Evolutionary conservation across 1,140 invertebrate species (phyloP).

Genomic region (Branchinecta lindahli): DNA sequence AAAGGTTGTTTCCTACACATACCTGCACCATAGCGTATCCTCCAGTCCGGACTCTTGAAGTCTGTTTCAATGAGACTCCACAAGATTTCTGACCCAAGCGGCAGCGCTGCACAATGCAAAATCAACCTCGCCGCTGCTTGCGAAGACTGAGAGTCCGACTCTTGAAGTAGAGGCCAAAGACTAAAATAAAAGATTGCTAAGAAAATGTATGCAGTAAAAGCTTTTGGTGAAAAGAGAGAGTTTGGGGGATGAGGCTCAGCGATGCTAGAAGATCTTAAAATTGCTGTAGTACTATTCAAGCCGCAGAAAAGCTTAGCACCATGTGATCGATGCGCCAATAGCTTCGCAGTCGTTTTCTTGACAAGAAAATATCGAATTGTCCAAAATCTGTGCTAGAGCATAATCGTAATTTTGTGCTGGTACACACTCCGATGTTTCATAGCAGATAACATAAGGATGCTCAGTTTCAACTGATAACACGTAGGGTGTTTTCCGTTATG

Average conservation of each 20-base stretch:
- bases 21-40: slow-evolving; percentile 73
- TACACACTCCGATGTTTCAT: too few relatives aligned
- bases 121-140: slow-evolving; percentile 80
- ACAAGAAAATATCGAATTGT: too few relatives aligned
- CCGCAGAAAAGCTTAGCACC: too few relatives aligned
- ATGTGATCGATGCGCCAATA: too few relatives aligned
- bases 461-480: too few relatives aligned
- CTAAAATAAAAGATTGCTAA: slow-evolving; percentile 36
- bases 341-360: too few relatives aligned
- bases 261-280: slow-evolving; percentile 15
- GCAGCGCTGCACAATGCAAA: slow-evolving; percentile 82
- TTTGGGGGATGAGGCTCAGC: slow-evolving; percentile 1
- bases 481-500: too few relatives aligned
- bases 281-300: too few relatives aligned
- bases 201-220: slow-evolving; percentile 6
- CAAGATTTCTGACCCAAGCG: slow-evolving; percentile 80
- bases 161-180: slow-evolving; percentile 67
- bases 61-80: slow-evolving; percentile 85
- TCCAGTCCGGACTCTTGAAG: slow-evolving; percentile 80
- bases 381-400: too few relatives aligned
- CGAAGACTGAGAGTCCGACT: slow-evolving; percentile 64
- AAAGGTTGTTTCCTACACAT: too few relatives aligned
- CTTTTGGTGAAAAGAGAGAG: not conserved
- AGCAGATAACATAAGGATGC: too few relatives aligned
- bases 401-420: too few relatives aligned